Evolutionary conservation across 2,888 invertebrate species (phyloP), one percentile per base, ranked within the genome.

Genomic region (Formica aserva): DNA sequence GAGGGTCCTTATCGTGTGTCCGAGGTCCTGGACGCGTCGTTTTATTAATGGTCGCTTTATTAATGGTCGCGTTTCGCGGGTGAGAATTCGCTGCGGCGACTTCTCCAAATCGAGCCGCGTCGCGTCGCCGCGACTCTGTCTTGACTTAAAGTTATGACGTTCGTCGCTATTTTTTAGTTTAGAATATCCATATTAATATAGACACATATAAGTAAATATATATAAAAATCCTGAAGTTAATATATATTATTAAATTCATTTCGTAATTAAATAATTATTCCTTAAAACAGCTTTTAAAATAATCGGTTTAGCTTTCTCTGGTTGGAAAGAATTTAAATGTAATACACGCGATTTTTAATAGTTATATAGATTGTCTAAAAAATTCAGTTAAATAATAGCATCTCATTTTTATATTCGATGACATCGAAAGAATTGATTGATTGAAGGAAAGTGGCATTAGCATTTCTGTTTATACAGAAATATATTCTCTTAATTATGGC

Each of bases 21-120:
- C 74, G 55, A 63, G 15, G 67, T 67, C 83, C 72, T 85, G 78
- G 60, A 81, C 83, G 67, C 75, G 75, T 71, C 85, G 74, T 65
- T 66, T 87, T 90, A 90, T 87, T 90, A 90, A 90, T 87, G 88
- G 67, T 86, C 85, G 74, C 67, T 66, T 87, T 90, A 90, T 87
- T 90, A 90, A 90, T 87, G 88, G 67, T 86, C 83, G 71, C 81
- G 84, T 84, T 88, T 87, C 84, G 82, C 71, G 75, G 75, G 78
- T 84, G 85, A 88, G 85, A 88, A 89, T 85, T 78, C 84, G 69
- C 75, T 38, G 83, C 87, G 71, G 82, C 69, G 84, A 82, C 69
- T 75, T 29, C 72, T 66, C 77, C 76, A 67, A 76, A 65, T 78
- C 62, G 57, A 57, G 18, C 3, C 38, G 32, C 32, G 32, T 35